Conservation (phyloP, 2,113 vertebrate species). For the Prochilodus magdalenae region DNA sequence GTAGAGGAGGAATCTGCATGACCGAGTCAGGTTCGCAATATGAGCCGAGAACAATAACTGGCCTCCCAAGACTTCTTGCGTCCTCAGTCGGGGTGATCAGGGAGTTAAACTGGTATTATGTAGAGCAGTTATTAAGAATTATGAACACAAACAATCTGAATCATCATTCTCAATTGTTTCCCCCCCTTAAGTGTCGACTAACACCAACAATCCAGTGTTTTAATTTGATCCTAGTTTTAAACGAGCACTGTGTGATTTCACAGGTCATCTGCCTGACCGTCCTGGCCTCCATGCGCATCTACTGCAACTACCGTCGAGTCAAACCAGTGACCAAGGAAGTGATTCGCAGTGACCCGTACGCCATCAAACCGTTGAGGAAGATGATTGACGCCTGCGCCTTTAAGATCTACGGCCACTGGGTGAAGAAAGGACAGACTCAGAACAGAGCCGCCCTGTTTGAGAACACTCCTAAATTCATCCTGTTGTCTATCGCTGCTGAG, state of each 20-base stretch:
- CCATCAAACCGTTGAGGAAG: conserved; percentile 89
- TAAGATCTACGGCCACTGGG: conserved; percentile 97
- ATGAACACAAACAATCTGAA: too few species aligned
- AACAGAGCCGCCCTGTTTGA: conserved; percentile 96
- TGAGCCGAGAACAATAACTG: too few species aligned
- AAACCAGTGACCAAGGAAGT: conserved; percentile 91
- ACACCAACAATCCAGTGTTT: too few species aligned
- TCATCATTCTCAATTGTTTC: too few species aligned
- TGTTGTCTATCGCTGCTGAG: conserved; percentile 83
- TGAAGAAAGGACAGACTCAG: conserved; percentile 97
- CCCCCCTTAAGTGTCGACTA: too few species aligned
- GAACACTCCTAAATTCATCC: conserved; percentile 92
- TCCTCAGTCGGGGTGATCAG: too few species aligned
- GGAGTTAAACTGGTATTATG: too few species aligned
- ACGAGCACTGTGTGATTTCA: background rate
- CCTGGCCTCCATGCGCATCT: conserved; percentile 90
- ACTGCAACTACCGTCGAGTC: conserved; percentile 91
- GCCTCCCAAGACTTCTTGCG: too few species aligned
- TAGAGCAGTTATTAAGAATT: too few species aligned
- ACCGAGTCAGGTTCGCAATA: too few species aligned
- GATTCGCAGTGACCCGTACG: conserved; percentile 89
- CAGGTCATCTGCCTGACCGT: conserved; percentile 94
- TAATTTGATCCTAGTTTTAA: too few species aligned
- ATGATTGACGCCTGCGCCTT: conserved; percentile 95
- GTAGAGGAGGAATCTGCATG: too few species aligned